Conservation (phyloP, 2,797 vertebrate genomes). For the Oreortyx pictus region DNA sequence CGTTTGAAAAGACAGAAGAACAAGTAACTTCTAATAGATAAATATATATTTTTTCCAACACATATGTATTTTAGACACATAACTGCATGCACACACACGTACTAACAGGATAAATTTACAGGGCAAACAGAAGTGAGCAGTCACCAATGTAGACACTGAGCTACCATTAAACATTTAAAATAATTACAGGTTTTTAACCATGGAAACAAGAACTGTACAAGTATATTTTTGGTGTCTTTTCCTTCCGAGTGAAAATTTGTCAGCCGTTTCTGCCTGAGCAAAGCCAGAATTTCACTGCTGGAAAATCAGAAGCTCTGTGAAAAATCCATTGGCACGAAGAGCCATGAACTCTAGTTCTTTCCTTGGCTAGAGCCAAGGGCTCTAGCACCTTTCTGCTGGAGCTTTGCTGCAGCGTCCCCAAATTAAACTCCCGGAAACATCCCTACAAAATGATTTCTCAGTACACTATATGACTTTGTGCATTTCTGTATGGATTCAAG, state of each 20-base stretch:
- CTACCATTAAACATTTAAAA: slow-evolving; percentile 58
- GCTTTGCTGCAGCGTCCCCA: not conserved
- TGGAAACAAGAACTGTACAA: slow-evolving; percentile 4
- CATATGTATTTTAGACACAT: slow-evolving; percentile 36
- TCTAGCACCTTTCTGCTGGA: not conserved
- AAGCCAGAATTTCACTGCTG: not conserved
- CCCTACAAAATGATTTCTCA: not conserved
- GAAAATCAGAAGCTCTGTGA: not conserved
- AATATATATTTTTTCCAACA: slow-evolving; percentile 15
- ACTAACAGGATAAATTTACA: slow-evolving; percentile 1
- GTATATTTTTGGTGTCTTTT: not conserved
- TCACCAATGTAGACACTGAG: not conserved
- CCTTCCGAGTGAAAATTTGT: not conserved
- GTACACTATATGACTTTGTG: not conserved
- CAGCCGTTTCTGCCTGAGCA: not conserved
- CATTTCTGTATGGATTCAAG: not conserved
- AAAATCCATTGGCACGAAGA: not conserved
- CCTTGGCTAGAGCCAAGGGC: too few relatives aligned
- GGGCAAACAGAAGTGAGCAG: slow-evolving; percentile 23
- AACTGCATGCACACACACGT: not conserved
- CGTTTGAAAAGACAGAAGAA: slow-evolving; percentile 20
- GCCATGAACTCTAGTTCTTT: not conserved
- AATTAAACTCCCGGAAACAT: not conserved
- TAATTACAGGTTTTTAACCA: slow-evolving; percentile 57
- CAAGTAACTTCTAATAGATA: slow-evolving; percentile 39